phyloP scores from a whole-genome alignment of 2,888 invertebrate species.

The Chouioia cunea region DNA sequence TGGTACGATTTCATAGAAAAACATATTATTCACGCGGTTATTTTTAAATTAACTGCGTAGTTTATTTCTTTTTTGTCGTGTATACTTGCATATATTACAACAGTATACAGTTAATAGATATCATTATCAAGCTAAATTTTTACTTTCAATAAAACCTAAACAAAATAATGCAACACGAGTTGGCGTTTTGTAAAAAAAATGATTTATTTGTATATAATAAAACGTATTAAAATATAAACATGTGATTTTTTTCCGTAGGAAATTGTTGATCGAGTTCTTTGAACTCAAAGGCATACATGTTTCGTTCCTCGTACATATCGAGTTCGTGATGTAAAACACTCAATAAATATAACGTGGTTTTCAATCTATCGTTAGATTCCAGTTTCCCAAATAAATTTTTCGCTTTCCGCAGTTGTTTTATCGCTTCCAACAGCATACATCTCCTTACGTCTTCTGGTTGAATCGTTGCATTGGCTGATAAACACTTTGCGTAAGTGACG shows the following conservation, averaged over 20 bases:
- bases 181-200: no score
- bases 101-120: no score
- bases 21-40: no score
- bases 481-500: slow-evolving; percentile 83
- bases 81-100: no score
- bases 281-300: slow-evolving; percentile 86
- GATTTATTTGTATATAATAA: slow-evolving; percentile 10
- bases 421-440: slow-evolving; percentile 72
- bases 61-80: no score
- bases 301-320: slow-evolving; percentile 79
- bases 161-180: no score
- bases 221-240: slow-evolving; percentile 42
- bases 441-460: slow-evolving; percentile 69
- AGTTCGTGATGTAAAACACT: slow-evolving; percentile 78
- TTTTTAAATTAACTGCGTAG: no score
- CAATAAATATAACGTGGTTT: slow-evolving; percentile 80
- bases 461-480: slow-evolving; percentile 76
- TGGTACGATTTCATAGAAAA: no score
- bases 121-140: no score
- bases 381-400: slow-evolving; percentile 80
- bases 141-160: no score
- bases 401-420: slow-evolving; percentile 76
- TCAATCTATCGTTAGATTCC: slow-evolving; percentile 81
- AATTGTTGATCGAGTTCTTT: slow-evolving; percentile 82
- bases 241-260: slow-evolving; percentile 71